Percentiles rank a stretch among this genome's conserved stretches.
phyloP scores from a whole-genome alignment of 2,797 vertebrate species.

The Cirrhinus mrigala region DNA sequence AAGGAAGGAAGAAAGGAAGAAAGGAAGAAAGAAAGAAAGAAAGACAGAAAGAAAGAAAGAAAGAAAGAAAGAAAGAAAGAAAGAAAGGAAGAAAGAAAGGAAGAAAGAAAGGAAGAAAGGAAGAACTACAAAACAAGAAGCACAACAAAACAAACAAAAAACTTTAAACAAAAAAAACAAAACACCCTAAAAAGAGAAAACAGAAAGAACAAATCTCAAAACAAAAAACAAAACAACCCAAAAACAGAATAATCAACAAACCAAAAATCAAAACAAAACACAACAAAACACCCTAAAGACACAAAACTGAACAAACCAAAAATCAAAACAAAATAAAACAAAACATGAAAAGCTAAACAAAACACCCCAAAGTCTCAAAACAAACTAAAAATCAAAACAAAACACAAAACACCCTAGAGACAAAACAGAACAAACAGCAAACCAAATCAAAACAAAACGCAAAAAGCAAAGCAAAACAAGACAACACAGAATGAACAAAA shows the following conservation, averaged over 20 bases:
- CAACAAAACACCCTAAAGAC: neutral
- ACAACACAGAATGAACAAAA: neutral
- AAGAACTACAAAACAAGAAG: neutral
- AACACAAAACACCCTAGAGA: neutral
- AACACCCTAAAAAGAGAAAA: neutral
- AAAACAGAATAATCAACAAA: too few relatives aligned
- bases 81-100: neutral
- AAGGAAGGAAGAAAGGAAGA: too few relatives aligned
- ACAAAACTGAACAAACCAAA: neutral
- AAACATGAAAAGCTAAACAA: too few relatives aligned
- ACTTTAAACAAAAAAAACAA: neutral
- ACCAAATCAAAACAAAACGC: too few relatives aligned
- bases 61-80: too few relatives aligned
- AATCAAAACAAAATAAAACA: too few relatives aligned
- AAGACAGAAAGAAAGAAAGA: neutral
- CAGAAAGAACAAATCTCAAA: neutral
- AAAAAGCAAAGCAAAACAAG: too few relatives aligned
- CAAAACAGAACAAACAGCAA: too few relatives aligned
- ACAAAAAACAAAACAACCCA: neutral
- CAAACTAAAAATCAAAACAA: neutral
- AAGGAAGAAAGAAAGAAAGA: too few relatives aligned
- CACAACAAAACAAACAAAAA: neutral
- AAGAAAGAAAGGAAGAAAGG: too few relatives aligned
- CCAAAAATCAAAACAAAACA: too few relatives aligned
- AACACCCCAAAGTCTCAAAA: too few relatives aligned